Conservation (phyloP, 2,888 invertebrate genomes). For the Yponomeuta malinellus region DNA sequence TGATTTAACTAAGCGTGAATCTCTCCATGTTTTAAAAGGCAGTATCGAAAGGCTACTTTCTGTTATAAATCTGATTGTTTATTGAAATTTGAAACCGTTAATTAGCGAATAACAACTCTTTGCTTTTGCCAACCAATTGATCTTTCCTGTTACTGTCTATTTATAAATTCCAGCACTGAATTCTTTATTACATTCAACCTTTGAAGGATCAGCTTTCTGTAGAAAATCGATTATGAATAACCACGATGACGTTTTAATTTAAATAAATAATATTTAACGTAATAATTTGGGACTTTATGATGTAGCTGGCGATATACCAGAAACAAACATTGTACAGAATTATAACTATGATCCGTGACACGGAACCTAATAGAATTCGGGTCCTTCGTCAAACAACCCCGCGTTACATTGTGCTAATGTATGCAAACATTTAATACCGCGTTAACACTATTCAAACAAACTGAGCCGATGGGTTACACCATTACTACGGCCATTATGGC, state of each 20-base stretch:
- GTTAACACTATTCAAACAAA: constrained; percentile 65
- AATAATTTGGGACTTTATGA: constrained; percentile 11
- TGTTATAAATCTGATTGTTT: constrained; percentile 25
- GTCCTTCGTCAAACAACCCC: constrained; percentile 58
- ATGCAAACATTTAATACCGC: constrained; percentile 51
- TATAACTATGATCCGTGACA: constrained; percentile 25
- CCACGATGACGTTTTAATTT: not conserved
- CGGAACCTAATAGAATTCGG: constrained; percentile 51
- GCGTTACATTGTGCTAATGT: constrained; percentile 53
- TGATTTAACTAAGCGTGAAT: too few relatives aligned
- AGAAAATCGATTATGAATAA: not conserved
- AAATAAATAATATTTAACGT: too few relatives aligned
- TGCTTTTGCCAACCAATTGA: constrained; percentile 29
- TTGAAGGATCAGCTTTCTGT: too few relatives aligned
- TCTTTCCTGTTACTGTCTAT: not conserved
- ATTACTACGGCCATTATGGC: constrained; percentile 36
- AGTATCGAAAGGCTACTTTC: not conserved
- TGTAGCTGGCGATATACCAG: constrained; percentile 13
- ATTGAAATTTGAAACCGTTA: constrained; percentile 39
- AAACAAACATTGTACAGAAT: constrained; percentile 39
- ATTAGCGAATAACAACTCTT: constrained; percentile 33
- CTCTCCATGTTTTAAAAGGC: too few relatives aligned
- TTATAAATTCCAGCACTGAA: too few relatives aligned
- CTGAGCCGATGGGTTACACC: constrained; percentile 50
- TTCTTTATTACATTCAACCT: too few relatives aligned